phyloP scores from a whole-genome alignment of 2,113 vertebrate genomes.

The chimpanzee (Pan troglodytes) region NHGRI_mPanTro3-v2.1_pri NC_072401.2:41930001-41930500 shows the following conservation, averaged over 20 bases:
- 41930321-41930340: neutral
- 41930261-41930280: neutral
- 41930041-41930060: neutral
- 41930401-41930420: neutral
- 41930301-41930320: neutral
- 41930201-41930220: neutral
- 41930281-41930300: neutral
- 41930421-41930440: neutral
- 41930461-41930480: neutral
- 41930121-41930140: neutral
- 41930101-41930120: too few species aligned
- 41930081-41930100: neutral
- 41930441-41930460: neutral
- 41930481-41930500: neutral
- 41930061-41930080: neutral
- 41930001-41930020: constrained; percentile 44
- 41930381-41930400: neutral
- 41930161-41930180: neutral
- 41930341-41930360: neutral
- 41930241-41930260: neutral
- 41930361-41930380: neutral
- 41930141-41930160: neutral
- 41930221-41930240: neutral
- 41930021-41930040: neutral
- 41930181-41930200: neutral